Base-by-base conservation (phyloP, 2,888 invertebrate species). In the Nomada flava region DNA sequence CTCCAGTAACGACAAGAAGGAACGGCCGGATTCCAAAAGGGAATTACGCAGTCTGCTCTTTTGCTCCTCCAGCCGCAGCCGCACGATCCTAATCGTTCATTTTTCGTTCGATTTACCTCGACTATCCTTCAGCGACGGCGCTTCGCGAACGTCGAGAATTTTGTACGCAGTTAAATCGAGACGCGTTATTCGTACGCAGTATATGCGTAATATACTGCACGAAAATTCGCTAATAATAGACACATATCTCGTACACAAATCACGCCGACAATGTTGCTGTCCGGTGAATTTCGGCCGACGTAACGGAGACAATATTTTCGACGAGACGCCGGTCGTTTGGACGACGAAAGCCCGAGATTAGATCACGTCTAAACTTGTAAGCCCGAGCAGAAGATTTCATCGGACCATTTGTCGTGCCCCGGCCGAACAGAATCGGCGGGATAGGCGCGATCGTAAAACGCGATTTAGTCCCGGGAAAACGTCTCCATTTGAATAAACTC, bases 401-500 rank as follows among this genome's bases (percentile, higher is more conserved):
- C 86, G 80, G 76, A 55, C 82, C 79, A 84, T 86, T 86, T 82
- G 86, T 86, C 82, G 86, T 82, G 76, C 69, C 44, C 69, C 75
- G 67, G 13, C 55, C 72, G 76, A 74, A 74, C 77, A 52, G 86
- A 78, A 86, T 86, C 83, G 79, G 47, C 10, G 64, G 64, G 82
- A 86, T 86, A 76, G 82, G 75, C 75, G 73, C 78, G 81, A 85
- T 85, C 86, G 79, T 86, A 86, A 86, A 86, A 76, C 76, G 74
- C 83, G 83, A 85, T 83, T 83, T 76, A 64, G 85, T 57, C 73
- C 26, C 72, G 74, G 80, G 67, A 67, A 79, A 84, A 86, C 86
- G 84, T 86, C 84, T 86, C 83, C 86, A 86, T 86, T 86, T 73
- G 86, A 85, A 86, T 83, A 83, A 86, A 83, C 69, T 76, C 68